These are phyloP conservation scores for Gymnothorax reevesii DNA, from an alignment of 2,797 vertebrate species.

Conservation along the genomic window DNA sequence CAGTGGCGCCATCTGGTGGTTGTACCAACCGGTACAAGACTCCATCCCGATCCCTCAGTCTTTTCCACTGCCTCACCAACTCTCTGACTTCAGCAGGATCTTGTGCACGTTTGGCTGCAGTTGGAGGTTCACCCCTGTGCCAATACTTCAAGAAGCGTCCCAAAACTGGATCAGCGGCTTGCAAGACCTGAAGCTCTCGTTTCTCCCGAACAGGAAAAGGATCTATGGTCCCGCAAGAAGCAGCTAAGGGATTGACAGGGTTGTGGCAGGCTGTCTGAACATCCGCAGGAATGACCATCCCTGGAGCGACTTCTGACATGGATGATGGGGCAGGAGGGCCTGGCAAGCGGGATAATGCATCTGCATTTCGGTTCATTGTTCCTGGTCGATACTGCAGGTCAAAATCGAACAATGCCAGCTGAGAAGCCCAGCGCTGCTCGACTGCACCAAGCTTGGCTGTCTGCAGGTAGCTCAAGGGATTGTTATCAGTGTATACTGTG, in stretches of 20 bases:
- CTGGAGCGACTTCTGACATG: background rate
- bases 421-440: constrained; percentile 13
- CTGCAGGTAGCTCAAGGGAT: background rate
- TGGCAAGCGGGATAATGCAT: background rate
- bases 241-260: too few relatives aligned
- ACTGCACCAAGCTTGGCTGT: background rate
- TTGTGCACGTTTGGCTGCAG: background rate
- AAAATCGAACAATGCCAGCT: constrained; percentile 6
- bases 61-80: background rate
- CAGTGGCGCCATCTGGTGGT: too few relatives aligned
- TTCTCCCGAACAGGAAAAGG: background rate
- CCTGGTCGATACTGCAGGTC: constrained; percentile 11
- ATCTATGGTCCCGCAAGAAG: background rate
- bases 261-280: too few relatives aligned
- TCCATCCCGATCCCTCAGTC: background rate
- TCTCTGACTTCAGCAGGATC: background rate
- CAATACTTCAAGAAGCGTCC: background rate
- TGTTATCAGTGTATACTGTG: background rate
- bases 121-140: background rate
- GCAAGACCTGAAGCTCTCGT: background rate
- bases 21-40: background rate
- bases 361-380: background rate
- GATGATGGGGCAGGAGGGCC: background rate
- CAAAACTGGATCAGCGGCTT: background rate
- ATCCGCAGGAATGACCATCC: too few relatives aligned